Base-by-base conservation (phyloP, 1,140 invertebrate genomes). In the Venustaconcha ellipsiformis region DNA sequence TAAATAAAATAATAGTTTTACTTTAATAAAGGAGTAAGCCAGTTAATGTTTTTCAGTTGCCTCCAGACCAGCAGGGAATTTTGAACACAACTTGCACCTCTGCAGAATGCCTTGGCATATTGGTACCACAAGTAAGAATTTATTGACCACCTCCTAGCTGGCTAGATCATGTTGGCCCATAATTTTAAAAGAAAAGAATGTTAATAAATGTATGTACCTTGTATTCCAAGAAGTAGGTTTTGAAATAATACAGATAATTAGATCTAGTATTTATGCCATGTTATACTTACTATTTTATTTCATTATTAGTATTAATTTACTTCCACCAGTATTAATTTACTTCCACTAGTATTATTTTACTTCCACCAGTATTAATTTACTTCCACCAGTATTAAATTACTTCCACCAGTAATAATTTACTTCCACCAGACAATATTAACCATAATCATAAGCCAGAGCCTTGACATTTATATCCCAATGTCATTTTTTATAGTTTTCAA, bases 31-130 rank as follows among this genome's bases (percentile, higher is more conserved):
- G 37, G 37, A 48, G 1, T 48, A 48, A 48, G 2, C 18, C 30
- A 15, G 17, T 37, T 60, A 57, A 18, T 2, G 69, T 30, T 30
- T 78, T 72, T 72, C 30, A 79, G 73, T 56, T 79, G 57, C 78
- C 78, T 30, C 20, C 73, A 4, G 30, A 15, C 14, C 57, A 23
- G 23, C 69, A 66, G 14, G 73, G 68, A 48, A 62, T 72, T 5
- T 58, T 79, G 15, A 79, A 79, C n/a, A 79, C 78, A 55, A 75
- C 78, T 1, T 79, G 78, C 70, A 17, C 15, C 12, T 63, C 70
- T 1, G 67, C 74, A n/a, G 67, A 70, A 58, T 79, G 78, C 72
- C 30, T 79, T 37, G 78, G 78, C 37, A 30, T 18, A n/a, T 66
- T 79, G n/a, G 72, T 79, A 11, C 78, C 78, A 26, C 23, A 70